phyloP scores from a whole-genome alignment of 2,113 vertebrate genomes.

The Lophotis ruficrista region DNA sequence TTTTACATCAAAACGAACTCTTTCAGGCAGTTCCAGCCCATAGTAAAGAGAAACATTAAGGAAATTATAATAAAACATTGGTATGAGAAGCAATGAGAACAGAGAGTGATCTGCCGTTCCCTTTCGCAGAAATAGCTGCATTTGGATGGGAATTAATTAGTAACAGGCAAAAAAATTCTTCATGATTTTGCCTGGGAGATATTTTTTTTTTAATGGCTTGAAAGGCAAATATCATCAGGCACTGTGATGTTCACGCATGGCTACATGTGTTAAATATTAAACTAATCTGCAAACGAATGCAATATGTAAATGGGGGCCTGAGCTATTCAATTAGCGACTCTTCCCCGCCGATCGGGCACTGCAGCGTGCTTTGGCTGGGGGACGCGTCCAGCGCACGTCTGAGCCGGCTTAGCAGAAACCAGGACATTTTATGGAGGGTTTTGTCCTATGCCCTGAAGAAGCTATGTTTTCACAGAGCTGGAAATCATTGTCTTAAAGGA shows the following conservation, averaged over 20 bases:
- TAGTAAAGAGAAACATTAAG: not conserved
- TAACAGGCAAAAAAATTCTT: conserved; percentile 1
- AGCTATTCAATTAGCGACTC: conserved; percentile 17
- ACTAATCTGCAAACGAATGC: not conserved
- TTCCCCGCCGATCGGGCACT: not conserved
- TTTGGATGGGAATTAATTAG: conserved; percentile 44
- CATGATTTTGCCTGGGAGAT: conserved; percentile 42
- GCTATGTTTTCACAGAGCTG: not conserved
- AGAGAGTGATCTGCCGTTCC: conserved; percentile 11
- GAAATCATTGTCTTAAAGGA: not conserved
- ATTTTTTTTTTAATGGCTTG: conserved; percentile 15
- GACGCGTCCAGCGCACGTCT: accelerated
- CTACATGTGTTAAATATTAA: conserved; percentile 56
- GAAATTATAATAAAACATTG: not conserved
- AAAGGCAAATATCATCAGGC: conserved; percentile 58
- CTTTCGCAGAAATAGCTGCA: not conserved
- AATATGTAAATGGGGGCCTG: conserved; percentile 28
- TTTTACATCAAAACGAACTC: not conserved
- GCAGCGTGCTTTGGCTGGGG: not conserved
- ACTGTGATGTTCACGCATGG: conserved; percentile 21
- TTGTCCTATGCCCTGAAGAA: not conserved
- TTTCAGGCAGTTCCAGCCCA: not conserved
- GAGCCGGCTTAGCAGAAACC: not conserved
- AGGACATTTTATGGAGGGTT: not conserved
- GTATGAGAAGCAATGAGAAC: not conserved